Evolutionary conservation across 2,797 vertebrate genomes (phyloP), one percentile per base, ranked within the genome.

Genomic region (Gadopsis bispinosus): DNA sequence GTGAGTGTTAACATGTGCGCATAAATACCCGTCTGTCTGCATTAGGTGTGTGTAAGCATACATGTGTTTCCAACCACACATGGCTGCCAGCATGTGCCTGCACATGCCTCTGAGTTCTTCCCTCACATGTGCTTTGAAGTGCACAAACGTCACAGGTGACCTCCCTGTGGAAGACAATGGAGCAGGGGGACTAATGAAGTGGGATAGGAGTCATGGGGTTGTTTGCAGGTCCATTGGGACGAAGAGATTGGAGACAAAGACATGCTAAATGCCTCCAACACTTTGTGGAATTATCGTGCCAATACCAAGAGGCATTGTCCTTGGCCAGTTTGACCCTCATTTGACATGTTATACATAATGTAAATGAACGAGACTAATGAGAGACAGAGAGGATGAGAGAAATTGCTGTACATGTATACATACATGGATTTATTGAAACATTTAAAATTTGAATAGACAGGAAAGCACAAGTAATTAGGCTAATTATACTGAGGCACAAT

Each of bases 221-320:
- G 78, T 61, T 59, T 58, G n/a, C 19, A 33, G 61, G 69, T 73
- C 85, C 61, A 48, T 53, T 26, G 90, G 86, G 90, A 87, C 9
- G 17, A 69, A 63, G 56, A 80, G 75, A n/a, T 43, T 11, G 43
- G 72, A 88, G 81, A 90, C 88, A 91, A 90, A 92, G 86, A 82
- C 67, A 90, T 87, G 82, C 81, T 90, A 80, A 92, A 90, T 64
- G 84, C 64, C 81, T 50, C 22, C 64, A 69, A 77, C 60, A 66
- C 84, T 89, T 84, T 80, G 84, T 81, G 75, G 81, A 86, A 55
- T 76, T 56, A 74, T 58, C 33, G 4, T 69, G 61, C 63, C 3
- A 48, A 48, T 66, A 79, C 58, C 56, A 73, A 69, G 70, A 78
- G 82, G 64, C 82, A 77, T 63, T 62, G 85, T 85, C 88, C 84